Conservation (phyloP, 2,797 vertebrate species). For the Peromyscus attwateri region DNA sequence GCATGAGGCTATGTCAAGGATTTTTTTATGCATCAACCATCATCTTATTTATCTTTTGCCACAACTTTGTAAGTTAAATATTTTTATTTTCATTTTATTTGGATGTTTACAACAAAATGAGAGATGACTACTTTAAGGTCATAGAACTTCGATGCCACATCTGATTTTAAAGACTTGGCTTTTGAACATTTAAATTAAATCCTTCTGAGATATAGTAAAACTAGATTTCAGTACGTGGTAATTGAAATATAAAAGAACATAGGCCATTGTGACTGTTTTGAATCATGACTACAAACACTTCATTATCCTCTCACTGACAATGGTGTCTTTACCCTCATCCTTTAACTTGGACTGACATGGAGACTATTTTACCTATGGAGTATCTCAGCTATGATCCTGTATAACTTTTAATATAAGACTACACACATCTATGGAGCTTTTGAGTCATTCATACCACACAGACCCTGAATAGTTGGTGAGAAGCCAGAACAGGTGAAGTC, state of each 20-base stretch:
- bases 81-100: slow-evolving; percentile 8
- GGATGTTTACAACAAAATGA: background rate
- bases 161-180: background rate
- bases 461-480: background rate
- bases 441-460: background rate
- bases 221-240: background rate
- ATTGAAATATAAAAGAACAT: background rate
- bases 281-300: background rate
- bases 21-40: background rate
- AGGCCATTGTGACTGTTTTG: background rate
- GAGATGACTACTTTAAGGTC: background rate
- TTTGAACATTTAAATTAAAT: background rate
- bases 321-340: background rate
- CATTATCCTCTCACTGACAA: background rate
- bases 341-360: background rate
- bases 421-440: background rate
- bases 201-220: background rate
- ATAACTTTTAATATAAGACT: background rate
- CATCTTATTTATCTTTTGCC: background rate
- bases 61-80: background rate
- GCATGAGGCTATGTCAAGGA: too few relatives aligned
- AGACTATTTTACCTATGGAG: background rate
- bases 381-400: background rate
- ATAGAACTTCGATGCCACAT: background rate
- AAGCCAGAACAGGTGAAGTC: background rate